Evolutionary conservation across 2,888 invertebrate genomes (phyloP).

Genomic region (Branchellion lobata): DNA sequence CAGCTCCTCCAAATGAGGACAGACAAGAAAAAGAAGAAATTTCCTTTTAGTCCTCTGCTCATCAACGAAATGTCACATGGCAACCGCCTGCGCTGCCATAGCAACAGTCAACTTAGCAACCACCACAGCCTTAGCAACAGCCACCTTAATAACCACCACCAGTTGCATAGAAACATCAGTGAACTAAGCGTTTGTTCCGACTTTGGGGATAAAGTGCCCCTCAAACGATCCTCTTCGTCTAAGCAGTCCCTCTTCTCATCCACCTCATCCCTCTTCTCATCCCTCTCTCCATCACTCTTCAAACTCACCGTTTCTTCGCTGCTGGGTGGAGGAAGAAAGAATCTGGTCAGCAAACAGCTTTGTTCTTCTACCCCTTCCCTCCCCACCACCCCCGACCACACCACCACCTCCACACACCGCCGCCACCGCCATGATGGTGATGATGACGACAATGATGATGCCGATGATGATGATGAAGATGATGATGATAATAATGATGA

Average conservation of each 20-base stretch:
- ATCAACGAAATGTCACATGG: not conserved
- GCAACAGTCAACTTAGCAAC: slow-evolving; percentile 39
- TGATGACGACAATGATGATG: too few species aligned
- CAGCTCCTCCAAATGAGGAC: slow-evolving; percentile 60
- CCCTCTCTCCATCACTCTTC: not conserved
- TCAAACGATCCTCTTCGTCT: not conserved
- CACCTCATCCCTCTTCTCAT: slow-evolving; percentile 3
- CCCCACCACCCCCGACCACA: not conserved
- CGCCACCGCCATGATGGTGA: too few species aligned
- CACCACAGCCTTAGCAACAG: slow-evolving; percentile 45
- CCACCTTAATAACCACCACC: slow-evolving; percentile 25
- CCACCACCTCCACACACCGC: not conserved
- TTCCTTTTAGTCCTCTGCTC: not conserved
- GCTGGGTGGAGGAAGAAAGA: not conserved
- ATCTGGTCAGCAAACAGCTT: too few species aligned
- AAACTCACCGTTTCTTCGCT: not conserved
- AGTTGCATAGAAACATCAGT: not conserved
- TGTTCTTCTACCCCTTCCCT: not conserved
- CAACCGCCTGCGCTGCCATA: slow-evolving; percentile 22
- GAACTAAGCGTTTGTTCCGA: not conserved
- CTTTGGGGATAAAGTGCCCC: not conserved
- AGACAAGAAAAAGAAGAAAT: slow-evolving; percentile 48
- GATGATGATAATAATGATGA: too few species aligned
- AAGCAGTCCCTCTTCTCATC: not conserved
- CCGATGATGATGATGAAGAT: too few species aligned